Evolutionary conservation across 2,797 vertebrate genomes (phyloP).

Genomic region (Graptemys geographica): DNA sequence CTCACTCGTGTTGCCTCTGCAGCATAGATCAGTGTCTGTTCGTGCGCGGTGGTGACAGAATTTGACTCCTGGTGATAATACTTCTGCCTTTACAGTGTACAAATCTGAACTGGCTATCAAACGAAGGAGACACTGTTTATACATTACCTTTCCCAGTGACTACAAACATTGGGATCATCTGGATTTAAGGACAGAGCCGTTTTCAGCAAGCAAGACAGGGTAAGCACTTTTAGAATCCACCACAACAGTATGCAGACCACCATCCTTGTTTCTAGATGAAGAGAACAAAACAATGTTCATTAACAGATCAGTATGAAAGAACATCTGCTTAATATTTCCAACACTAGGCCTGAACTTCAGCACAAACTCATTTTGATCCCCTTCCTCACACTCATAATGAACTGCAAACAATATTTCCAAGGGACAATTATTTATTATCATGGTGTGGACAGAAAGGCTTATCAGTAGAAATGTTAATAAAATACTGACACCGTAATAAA

Average conservation of each 20-base stretch:
- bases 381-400: not conserved
- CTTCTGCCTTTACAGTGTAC: not conserved
- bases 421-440: not conserved
- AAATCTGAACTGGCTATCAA: not conserved
- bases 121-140: not conserved
- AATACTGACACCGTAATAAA: not conserved
- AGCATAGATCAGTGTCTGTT: not conserved
- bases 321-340: slow-evolving; percentile 1
- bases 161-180: slow-evolving; percentile 98
- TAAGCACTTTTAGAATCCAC: slow-evolving; percentile 78
- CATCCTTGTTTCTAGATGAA: slow-evolving; percentile 82
- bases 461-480: not conserved
- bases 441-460: not conserved
- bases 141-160: slow-evolving; percentile 96
- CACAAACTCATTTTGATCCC: not conserved
- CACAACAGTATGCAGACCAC: slow-evolving; percentile 68
- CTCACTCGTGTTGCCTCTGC: not conserved
- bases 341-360: not conserved
- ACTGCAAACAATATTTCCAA: not conserved
- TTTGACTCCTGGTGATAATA: not conserved
- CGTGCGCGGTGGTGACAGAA: not conserved
- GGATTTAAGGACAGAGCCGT: slow-evolving; percentile 88
- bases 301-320: not conserved
- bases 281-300: slow-evolving; percentile 24
- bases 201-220: slow-evolving; percentile 79